These are phyloP conservation scores for Coptotermes formosanus DNA, from an alignment of 1,140 invertebrate genomes.

Conservation along the genomic window DNA sequence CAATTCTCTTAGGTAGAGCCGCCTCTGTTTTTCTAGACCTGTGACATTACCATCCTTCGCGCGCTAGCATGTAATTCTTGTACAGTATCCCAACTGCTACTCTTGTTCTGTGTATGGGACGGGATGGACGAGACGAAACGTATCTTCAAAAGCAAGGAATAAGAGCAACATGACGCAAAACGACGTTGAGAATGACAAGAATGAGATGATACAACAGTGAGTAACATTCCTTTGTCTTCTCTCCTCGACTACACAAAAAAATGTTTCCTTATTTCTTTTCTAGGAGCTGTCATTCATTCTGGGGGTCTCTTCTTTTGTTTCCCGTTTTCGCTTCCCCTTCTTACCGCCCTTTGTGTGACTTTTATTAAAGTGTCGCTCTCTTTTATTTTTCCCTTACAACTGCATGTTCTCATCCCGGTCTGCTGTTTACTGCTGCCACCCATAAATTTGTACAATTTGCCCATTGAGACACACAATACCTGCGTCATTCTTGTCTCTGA, in stretches of 20 bases:
- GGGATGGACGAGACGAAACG: background rate
- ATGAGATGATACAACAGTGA: background rate
- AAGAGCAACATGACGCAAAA: background rate
- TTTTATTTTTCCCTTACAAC: background rate
- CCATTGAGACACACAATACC: background rate
- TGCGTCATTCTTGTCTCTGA: background rate
- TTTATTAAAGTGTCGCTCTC: background rate
- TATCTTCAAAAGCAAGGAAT: background rate
- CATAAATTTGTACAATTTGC: background rate
- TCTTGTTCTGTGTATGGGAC: background rate
- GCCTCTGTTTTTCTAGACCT: background rate
- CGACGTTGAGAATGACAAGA: background rate
- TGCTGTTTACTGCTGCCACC: background rate
- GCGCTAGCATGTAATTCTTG: background rate
- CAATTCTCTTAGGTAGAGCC: background rate
- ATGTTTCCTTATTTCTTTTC: conserved; percentile 9
- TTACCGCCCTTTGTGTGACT: background rate
- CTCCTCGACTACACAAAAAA: background rate
- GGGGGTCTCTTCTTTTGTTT: background rate
- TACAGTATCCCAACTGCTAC: background rate
- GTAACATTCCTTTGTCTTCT: background rate
- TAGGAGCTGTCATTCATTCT: background rate
- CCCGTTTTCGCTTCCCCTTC: background rate
- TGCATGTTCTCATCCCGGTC: background rate
- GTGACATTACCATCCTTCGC: background rate